Conservation (phyloP, 2,113 vertebrate species). For the Notiomystis cincta region DNA sequence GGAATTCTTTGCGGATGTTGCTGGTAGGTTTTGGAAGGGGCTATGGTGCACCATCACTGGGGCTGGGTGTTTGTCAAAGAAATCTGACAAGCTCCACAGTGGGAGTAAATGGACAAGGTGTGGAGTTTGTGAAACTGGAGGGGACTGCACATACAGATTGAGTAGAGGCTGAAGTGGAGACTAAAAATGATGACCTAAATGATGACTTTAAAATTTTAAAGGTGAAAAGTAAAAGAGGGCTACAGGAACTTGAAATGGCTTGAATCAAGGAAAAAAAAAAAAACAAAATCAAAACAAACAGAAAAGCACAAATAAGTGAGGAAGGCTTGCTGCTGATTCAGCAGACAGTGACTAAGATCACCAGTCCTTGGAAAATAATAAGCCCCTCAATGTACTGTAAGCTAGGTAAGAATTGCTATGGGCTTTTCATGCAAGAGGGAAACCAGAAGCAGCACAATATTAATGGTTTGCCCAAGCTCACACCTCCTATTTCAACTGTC, state of each 20-base stretch:
- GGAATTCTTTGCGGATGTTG: constrained; percentile 57
- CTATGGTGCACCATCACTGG: accelerated
- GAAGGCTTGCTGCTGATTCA: background rate
- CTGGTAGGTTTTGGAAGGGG: constrained; percentile 3
- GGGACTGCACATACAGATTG: background rate
- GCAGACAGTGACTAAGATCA: background rate
- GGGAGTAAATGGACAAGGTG: background rate
- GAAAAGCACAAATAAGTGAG: background rate
- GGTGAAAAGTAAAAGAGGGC: background rate
- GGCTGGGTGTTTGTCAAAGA: background rate
- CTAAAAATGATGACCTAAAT: background rate
- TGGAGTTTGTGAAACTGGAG: background rate
- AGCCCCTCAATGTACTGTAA: background rate
- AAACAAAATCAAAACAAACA: background rate
- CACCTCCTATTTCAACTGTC: background rate
- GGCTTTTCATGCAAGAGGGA: background rate
- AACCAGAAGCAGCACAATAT: background rate
- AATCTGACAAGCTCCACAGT: background rate
- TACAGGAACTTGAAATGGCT: background rate
- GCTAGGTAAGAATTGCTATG: background rate
- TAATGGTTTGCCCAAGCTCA: background rate
- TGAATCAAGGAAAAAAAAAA: background rate
- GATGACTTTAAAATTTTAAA: background rate
- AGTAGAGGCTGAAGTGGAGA: background rate
- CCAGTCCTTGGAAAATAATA: background rate